Percentiles rank a stretch among this genome's conserved stretches.
phyloP scores from a whole-genome alignment of 1,140 invertebrate genomes.

The Leptopilina clavipes region DNA sequence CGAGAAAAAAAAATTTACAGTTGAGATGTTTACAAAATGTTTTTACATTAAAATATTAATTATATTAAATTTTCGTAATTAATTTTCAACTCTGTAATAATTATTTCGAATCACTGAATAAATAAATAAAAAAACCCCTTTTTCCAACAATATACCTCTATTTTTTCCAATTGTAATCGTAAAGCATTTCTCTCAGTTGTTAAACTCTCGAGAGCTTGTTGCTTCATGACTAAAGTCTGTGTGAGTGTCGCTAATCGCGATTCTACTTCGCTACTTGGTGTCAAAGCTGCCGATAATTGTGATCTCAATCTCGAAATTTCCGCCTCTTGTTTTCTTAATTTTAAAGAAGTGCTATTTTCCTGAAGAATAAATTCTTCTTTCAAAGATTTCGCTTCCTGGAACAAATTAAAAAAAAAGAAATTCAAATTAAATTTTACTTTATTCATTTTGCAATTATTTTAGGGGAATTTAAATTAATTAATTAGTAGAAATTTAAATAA shows the following conservation, averaged over 20 bases:
- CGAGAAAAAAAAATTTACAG: no score
- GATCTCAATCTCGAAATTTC: conserved; percentile 79
- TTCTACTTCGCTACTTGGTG: conserved; percentile 80
- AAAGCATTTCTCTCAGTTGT: conserved; percentile 88
- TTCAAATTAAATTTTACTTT: no score
- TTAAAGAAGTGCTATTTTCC: conserved; percentile 73
- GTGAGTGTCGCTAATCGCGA: conserved; percentile 82
- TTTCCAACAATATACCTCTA: conserved; percentile 76
- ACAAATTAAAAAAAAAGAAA: no score
- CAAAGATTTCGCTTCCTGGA: conserved; percentile 78
- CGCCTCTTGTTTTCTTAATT: conserved; percentile 77
- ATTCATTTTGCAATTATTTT: no score
- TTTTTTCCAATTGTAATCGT: conserved; percentile 84
- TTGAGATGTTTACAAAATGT: no score
- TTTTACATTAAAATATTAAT: no score
- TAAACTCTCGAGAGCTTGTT: conserved; percentile 84
- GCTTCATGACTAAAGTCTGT: conserved; percentile 87
- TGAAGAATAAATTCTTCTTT: conserved; percentile 78
- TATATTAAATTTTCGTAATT: no score
- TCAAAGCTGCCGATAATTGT: conserved; percentile 76
- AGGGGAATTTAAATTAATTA: no score
- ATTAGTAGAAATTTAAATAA: no score
- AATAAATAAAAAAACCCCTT: no score
- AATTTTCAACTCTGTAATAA: no score
- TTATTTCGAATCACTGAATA: no score